Percentiles rank a stretch among this genome's conserved stretches.
Evolutionary conservation across 2,888 invertebrate genomes (phyloP).

Genomic region (Glaucopsyche alexis): DNA sequence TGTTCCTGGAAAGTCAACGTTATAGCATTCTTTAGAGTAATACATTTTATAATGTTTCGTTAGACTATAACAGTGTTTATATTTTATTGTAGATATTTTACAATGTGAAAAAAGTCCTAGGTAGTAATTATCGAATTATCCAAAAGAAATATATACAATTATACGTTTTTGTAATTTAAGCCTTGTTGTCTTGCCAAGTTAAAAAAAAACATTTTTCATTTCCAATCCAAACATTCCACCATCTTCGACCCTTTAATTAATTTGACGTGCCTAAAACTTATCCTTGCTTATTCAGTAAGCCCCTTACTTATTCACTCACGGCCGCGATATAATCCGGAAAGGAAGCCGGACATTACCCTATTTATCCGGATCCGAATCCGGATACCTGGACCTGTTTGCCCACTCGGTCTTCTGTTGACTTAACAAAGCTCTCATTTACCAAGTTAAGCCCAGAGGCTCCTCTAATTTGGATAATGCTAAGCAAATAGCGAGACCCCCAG

Average conservation of each 20-base stretch:
- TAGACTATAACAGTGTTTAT: no score
- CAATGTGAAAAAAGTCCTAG: no score
- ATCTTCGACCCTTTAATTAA: neutral
- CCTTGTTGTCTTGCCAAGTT: no score
- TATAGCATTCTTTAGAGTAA: no score
- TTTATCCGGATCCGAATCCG: conserved; percentile 38
- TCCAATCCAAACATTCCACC: neutral
- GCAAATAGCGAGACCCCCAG: conserved; percentile 36
- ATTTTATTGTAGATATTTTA: no score
- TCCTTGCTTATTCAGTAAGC: neutral
- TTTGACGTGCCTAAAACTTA: conserved; percentile 12
- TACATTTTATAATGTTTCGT: no score
- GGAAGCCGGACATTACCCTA: neutral
- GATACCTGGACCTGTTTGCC: conserved; percentile 48
- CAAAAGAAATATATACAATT: no score
- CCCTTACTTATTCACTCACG: conserved; percentile 12
- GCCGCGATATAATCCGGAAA: conserved; percentile 2
- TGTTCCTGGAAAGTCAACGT: no score
- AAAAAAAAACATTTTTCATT: neutral
- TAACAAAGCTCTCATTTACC: conserved; percentile 68
- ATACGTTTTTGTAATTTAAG: no score
- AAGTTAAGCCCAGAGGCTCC: conserved; percentile 63
- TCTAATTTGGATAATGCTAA: conserved; percentile 67
- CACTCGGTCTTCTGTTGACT: conserved; percentile 56
- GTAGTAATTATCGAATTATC: no score